A percentile compares a stretch with the other conserved stretches of the same genome.
These are phyloP conservation scores for Galeruca laticollis DNA, from an alignment of 2,888 invertebrate genomes.

Conservation along the genomic window DNA sequence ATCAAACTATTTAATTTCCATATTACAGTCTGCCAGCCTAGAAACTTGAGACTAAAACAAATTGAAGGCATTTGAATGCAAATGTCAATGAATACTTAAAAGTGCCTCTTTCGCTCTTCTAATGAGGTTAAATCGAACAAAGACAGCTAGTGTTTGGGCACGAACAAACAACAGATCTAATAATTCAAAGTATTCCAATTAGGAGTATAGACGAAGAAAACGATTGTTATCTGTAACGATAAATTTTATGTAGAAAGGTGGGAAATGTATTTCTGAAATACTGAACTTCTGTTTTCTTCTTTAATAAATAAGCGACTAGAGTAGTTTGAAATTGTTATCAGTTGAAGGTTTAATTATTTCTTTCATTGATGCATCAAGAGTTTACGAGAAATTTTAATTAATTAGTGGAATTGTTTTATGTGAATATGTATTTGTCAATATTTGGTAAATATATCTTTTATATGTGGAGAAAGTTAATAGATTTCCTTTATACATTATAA, in stretches of 20 bases:
- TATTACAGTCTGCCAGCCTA: constrained; percentile 2
- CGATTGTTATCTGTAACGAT: constrained; percentile 26
- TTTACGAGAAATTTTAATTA: too few species aligned
- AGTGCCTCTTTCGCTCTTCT: constrained; percentile 18
- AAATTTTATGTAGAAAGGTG: constrained; percentile 19
- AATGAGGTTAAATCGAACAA: constrained; percentile 38
- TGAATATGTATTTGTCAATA: too few species aligned
- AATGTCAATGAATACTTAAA: constrained; percentile 29
- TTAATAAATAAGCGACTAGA: not conserved
- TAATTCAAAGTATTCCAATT: constrained; percentile 36
- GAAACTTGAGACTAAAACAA: constrained; percentile 14
- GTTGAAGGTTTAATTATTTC: not conserved
- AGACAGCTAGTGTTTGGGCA: constrained; percentile 29
- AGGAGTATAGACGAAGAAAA: constrained; percentile 25
- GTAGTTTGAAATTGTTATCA: not conserved
- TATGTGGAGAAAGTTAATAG: too few species aligned
- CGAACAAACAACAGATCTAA: constrained; percentile 35
- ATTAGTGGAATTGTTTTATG: too few species aligned
- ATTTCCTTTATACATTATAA: too few species aligned
- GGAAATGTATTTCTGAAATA: constrained; percentile 11
- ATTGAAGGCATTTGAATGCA: constrained; percentile 34
- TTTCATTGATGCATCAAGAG: not conserved
- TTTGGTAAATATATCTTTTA: too few species aligned
- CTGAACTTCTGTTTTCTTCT: not conserved
- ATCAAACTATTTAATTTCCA: constrained; percentile 1